These are phyloP conservation scores for Trematomus loennbergii DNA, from an alignment of 2,113 vertebrate species.

Conservation along the genomic window DNA sequence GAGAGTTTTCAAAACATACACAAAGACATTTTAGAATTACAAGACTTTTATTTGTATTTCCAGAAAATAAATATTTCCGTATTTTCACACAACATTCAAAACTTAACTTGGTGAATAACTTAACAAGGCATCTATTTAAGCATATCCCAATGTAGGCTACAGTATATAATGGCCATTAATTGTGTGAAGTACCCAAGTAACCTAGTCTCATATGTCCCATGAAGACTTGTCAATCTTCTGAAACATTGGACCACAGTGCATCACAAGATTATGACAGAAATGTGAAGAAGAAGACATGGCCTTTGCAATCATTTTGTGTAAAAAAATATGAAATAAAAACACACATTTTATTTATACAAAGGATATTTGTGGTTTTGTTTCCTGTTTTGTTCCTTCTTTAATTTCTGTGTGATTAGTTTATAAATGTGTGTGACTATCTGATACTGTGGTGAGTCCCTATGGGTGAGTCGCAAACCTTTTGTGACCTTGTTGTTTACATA, in stretches of 20 bases:
- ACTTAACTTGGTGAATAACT: slow-evolving; percentile 17
- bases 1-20: background rate
- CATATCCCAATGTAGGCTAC: background rate
- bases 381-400: background rate
- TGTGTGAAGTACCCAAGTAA: background rate
- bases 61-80: background rate
- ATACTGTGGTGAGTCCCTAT: background rate
- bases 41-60: slow-evolving; percentile 37
- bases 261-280: background rate
- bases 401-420: background rate
- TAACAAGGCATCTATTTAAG: slow-evolving; percentile 24
- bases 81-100: slow-evolving; percentile 10
- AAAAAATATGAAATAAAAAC: too few species aligned
- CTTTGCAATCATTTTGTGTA: background rate
- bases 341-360: background rate
- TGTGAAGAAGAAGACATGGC: background rate
- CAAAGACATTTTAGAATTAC: background rate
- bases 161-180: background rate
- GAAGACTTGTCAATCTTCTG: background rate
- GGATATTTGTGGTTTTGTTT: background rate
- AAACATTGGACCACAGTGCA: slow-evolving; percentile 19
- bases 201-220: background rate
- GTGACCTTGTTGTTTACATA: background rate
- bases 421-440: background rate
- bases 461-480: background rate